phyloP scores from a whole-genome alignment of 2,888 invertebrate genomes.

The Drosophila mettleri region DNA sequence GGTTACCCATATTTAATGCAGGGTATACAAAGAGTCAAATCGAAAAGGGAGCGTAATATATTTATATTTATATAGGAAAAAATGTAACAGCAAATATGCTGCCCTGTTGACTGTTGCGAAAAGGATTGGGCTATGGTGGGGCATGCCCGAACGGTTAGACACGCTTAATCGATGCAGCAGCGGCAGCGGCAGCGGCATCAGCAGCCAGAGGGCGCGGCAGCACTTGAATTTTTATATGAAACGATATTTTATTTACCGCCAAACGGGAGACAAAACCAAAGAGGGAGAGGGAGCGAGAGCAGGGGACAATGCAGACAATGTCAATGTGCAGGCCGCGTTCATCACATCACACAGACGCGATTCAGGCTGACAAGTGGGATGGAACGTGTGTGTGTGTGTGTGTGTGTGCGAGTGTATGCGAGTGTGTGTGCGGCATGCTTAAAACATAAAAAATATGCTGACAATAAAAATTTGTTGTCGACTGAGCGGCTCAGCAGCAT shows the following conservation, averaged over 20 bases:
- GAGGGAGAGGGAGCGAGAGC: background rate
- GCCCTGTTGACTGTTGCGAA: conserved; percentile 57
- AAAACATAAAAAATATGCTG: conserved; percentile 78
- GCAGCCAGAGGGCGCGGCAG: conserved; percentile 21
- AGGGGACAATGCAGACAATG: conserved; percentile 58
- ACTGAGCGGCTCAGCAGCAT: conserved; percentile 68
- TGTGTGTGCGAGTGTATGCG: background rate
- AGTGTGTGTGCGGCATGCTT: conserved; percentile 41
- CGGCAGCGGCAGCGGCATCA: background rate
- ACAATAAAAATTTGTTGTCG: conserved; percentile 77
- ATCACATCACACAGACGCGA: conserved; percentile 61
- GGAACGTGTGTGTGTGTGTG: background rate
- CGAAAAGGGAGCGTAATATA: conserved; percentile 23
- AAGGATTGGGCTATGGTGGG: conserved; percentile 33
- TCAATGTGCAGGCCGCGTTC: conserved; percentile 71
- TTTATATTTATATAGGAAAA: conserved; percentile 17
- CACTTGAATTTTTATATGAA: conserved; percentile 65
- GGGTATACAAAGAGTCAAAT: conserved; percentile 28
- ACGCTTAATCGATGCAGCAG: conserved; percentile 73
- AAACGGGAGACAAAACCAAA: conserved; percentile 68
- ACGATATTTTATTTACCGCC: conserved; percentile 81
- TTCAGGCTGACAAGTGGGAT: conserved; percentile 26
- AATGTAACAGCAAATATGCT: conserved; percentile 44
- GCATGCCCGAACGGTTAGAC: conserved; percentile 47
- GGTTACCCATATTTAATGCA: background rate